Base-by-base conservation (phyloP, 2,797 vertebrate species). In the Kryptopterus vitreolus region DNA sequence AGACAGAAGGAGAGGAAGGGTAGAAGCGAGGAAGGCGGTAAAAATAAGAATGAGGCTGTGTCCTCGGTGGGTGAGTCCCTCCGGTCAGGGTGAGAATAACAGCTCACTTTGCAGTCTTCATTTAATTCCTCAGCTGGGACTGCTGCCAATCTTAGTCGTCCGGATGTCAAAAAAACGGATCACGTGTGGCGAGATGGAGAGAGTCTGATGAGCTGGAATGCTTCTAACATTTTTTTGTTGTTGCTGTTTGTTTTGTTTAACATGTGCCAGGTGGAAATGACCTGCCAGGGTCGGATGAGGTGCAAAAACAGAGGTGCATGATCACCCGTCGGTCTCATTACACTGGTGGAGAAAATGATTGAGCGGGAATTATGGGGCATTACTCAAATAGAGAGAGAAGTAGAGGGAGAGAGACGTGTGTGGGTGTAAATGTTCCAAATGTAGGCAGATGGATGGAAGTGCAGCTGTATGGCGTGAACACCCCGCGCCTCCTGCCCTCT, bases 31-130 rank as follows among this genome's bases (percentile, higher is more conserved):
- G 83, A 83, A 86, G 78, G 77, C 22, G 74, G 73, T 87, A 86
- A 88, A 88, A 88, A 88, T 87, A 88, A 89, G 82, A 88, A 87
- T 85, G 81, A 88, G 86, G 88, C 81, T 87, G 86, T 81, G 85
- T 89, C 87, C 88, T 87, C 83, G n/a, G 86, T 87, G 86, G 77
- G 82, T 79, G 85, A 83, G 82, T 83, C 73, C 83, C 83, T 87
- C 80, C 82, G 33, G 85, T 79, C 79, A 46, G 53, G 46, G 50
- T 52, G 65, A 81, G 81, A 85, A 85, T 84, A 86, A 71, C 72
- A 72, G 78, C 80, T 79, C 83, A 82, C 77, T 72, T 83, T 77
- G 62, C 29, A 77, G 74, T 62, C 62, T 79, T 79, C 59, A 83
- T 84, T 87, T 86, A 79, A 86, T 84, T 82, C 43, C 79, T 83